Percentiles rank a stretch among this genome's conserved stretches.
These are phyloP conservation scores for Zygothrica quintamaculata DNA, from an alignment of 2,888 invertebrate species.

Conservation along the genomic window DNA sequence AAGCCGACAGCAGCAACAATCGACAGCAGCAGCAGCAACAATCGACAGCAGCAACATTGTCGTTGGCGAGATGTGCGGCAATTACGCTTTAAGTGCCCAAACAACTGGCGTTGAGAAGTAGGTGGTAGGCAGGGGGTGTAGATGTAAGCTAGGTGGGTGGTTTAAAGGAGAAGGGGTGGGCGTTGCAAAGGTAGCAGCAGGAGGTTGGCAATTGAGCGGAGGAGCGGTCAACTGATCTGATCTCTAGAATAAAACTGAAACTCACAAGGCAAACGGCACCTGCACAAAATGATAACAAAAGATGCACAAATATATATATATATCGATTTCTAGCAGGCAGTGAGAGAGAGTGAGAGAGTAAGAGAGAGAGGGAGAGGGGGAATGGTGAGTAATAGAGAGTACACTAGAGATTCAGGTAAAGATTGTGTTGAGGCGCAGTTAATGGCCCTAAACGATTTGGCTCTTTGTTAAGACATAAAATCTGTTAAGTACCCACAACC, in stretches of 20 bases:
- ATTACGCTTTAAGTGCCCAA: constrained; percentile 69
- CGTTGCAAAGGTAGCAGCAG: constrained; percentile 1
- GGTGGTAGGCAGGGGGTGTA: background rate
- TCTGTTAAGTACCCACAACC: constrained; percentile 38
- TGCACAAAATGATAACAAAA: constrained; percentile 22
- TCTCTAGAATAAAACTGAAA: too few species aligned
- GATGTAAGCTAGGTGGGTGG: background rate
- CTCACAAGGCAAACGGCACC: too few species aligned
- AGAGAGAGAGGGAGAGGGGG: constrained; percentile 2
- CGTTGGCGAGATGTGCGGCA: constrained; percentile 63
- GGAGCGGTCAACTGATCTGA: constrained; percentile 25
- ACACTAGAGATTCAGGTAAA: constrained; percentile 53
- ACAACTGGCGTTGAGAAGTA: constrained; percentile 38
- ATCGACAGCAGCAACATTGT: constrained; percentile 29
- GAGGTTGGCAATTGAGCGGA: constrained; percentile 36
- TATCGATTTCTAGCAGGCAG: constrained; percentile 43
- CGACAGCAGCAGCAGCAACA: constrained; percentile 32
- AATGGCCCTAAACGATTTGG: constrained; percentile 59
- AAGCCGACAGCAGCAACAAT: constrained; percentile 18
- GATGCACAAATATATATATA: constrained; percentile 23
- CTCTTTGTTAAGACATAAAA: constrained; percentile 35
- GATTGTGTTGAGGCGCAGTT: too few species aligned
- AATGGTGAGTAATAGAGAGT: background rate
- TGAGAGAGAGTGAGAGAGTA: background rate
- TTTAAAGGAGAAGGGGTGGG: constrained; percentile 7